These are phyloP conservation scores for Diploscapter pachys DNA, from an alignment of 1,140 invertebrate species.

Conservation along the genomic window DNA sequence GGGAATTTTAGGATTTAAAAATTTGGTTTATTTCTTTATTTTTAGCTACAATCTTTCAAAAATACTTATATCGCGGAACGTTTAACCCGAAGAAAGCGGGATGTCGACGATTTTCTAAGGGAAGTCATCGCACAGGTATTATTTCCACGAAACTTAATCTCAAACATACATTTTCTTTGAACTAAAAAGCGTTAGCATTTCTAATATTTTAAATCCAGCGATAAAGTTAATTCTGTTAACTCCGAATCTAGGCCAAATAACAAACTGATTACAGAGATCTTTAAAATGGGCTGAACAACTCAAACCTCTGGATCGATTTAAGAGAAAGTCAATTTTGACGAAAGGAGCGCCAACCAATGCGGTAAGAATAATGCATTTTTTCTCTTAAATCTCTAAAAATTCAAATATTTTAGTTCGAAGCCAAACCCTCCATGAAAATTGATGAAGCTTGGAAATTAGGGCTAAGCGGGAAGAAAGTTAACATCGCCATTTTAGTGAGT, in stretches of 20 bases:
- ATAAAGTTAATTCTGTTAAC: not conserved
- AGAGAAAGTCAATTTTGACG: not conserved
- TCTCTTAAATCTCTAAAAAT: too few species aligned
- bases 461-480: constrained; percentile 9
- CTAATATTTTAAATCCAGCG: not conserved
- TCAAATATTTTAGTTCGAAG: not conserved
- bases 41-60: constrained; percentile 9
- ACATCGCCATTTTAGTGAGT: constrained; percentile 5
- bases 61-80: constrained; percentile 1
- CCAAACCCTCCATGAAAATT: too few species aligned
- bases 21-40: not conserved
- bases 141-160: too few species aligned
- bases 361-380: too few species aligned
- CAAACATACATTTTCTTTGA: too few species aligned
- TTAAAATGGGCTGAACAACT: constrained; percentile 8
- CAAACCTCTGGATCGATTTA: not conserved
- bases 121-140: not conserved
- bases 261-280: too few species aligned
- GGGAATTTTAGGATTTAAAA: too few species aligned
- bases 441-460: too few species aligned
- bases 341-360: not conserved
- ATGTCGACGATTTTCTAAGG: constrained; percentile 7
- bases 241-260: not conserved
- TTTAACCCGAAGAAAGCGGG: not conserved
- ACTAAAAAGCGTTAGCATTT: not conserved